Evolutionary conservation across 2,797 vertebrate species (phyloP).

Genomic region (Amphiprion clarkii): DNA sequence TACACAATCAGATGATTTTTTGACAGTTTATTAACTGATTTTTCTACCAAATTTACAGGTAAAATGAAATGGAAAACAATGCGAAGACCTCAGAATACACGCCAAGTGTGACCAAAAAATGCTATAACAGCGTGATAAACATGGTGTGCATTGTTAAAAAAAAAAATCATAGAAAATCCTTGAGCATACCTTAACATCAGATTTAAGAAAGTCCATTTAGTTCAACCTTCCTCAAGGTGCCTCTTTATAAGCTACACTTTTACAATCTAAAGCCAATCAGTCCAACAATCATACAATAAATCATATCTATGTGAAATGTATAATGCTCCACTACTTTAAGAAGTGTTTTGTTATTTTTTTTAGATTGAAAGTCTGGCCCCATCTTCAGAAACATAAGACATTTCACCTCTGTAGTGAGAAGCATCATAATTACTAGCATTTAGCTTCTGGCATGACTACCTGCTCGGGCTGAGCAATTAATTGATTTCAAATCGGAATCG

Average conservation of each 20-base stretch:
- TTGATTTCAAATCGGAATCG: too few species aligned
- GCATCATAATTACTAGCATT: conserved; percentile 21
- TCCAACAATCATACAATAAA: background rate
- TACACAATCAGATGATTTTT: too few species aligned
- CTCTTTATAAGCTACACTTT: background rate
- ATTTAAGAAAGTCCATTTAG: too few species aligned
- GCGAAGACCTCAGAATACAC: background rate
- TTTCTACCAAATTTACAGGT: too few species aligned
- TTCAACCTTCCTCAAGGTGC: background rate
- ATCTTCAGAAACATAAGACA: conserved; percentile 7
- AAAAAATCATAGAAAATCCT: too few species aligned
- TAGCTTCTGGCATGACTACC: background rate
- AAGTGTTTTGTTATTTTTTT: background rate
- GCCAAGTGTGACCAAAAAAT: background rate
- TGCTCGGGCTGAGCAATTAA: too few species aligned
- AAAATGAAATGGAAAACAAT: too few species aligned
- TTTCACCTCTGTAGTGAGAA: conserved; percentile 2
- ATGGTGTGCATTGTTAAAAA: background rate
- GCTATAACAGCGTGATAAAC: background rate
- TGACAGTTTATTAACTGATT: too few species aligned
- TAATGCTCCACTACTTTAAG: background rate
- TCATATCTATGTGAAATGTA: background rate
- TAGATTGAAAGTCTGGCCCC: conserved; percentile 7
- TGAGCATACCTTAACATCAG: too few species aligned
- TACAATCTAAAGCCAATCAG: background rate